A percentile compares a stretch with the other conserved stretches of the same genome.
Conservation (phyloP, 2,888 invertebrate genomes). For the Synergus japonicus region DNA sequence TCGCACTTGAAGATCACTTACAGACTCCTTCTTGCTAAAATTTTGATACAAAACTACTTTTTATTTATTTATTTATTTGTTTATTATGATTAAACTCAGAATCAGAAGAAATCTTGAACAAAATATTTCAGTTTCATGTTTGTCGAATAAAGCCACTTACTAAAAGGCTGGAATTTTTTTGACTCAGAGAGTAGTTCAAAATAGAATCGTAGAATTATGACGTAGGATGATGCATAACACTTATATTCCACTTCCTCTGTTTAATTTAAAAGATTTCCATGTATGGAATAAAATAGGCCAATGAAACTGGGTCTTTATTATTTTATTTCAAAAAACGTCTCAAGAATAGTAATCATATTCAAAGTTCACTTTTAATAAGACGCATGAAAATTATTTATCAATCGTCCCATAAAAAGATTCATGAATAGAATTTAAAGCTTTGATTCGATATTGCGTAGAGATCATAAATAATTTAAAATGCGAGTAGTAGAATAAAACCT, state of each 20-base stretch:
- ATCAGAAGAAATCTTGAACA: not conserved
- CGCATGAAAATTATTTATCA: not conserved
- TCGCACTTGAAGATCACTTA: not conserved
- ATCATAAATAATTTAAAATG: not conserved
- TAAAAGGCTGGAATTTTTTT: not conserved
- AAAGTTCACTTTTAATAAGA: not conserved
- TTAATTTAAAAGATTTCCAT: not conserved
- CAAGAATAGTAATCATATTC: not conserved
- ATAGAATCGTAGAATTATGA: not conserved
- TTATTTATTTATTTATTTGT: not conserved
- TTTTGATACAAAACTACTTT: not conserved
- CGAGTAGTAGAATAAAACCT: not conserved
- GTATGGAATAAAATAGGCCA: not conserved
- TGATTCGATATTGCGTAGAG: not conserved
- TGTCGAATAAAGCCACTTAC: not conserved
- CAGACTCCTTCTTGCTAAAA: not conserved
- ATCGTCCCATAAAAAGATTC: not conserved
- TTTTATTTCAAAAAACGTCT: not conserved
- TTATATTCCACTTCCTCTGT: not conserved
- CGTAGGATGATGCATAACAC: not conserved
- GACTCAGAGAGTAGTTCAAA: not conserved
- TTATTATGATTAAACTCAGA: not conserved
- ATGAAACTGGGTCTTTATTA: not conserved
- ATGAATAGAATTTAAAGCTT: not conserved
- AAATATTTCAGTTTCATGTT: not conserved